Conservation (phyloP, 2,888 invertebrate species). For the Steromphala cineraria region DNA sequence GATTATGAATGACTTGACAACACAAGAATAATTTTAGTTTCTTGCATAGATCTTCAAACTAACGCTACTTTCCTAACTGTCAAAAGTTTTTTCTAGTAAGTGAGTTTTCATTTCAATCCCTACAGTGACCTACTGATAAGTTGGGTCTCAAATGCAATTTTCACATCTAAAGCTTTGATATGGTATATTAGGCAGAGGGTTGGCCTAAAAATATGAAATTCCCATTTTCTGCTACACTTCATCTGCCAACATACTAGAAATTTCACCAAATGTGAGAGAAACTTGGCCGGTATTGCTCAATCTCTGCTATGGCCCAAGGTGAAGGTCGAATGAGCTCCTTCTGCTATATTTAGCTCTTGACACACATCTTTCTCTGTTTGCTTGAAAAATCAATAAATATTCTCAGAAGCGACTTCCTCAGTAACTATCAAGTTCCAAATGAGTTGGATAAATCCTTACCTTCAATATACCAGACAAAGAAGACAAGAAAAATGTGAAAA, state of each 20-base stretch:
- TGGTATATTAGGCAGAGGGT: too few relatives aligned
- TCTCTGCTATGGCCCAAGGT: background rate
- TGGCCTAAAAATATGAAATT: background rate
- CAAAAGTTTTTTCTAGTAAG: too few relatives aligned
- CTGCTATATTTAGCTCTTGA: conserved; percentile 1
- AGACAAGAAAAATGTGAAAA: background rate
- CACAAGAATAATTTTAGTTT: too few relatives aligned
- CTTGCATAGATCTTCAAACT: too few relatives aligned
- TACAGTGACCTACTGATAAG: too few relatives aligned
- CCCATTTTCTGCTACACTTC: background rate
- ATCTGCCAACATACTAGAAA: background rate
- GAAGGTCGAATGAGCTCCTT: conserved; percentile 9
- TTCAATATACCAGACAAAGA: background rate
- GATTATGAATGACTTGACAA: too few relatives aligned
- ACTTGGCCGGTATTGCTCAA: background rate
- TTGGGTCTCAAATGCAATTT: too few relatives aligned
- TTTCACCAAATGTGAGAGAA: background rate
- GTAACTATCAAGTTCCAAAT: background rate
- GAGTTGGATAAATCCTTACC: background rate
- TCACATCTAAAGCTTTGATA: too few relatives aligned
- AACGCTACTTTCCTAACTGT: too few relatives aligned
- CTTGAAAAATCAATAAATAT: too few relatives aligned
- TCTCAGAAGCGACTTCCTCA: too few relatives aligned
- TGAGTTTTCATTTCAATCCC: too few relatives aligned
- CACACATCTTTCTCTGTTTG: background rate